These are phyloP conservation scores for Crepidodera aurea DNA, from an alignment of 2,888 invertebrate genomes.

Conservation along the genomic window DNA sequence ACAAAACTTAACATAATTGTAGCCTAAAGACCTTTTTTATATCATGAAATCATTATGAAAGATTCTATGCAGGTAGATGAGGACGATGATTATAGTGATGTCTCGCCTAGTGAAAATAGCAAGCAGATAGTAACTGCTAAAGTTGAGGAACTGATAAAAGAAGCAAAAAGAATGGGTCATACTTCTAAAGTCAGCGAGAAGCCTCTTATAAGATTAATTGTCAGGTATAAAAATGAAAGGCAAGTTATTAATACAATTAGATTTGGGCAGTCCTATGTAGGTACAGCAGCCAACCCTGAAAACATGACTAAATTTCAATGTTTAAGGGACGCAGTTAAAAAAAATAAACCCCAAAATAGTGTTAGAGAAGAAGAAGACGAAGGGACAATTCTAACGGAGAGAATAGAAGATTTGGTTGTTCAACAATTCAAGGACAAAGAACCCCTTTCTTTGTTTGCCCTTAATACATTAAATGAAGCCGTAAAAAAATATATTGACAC, in stretches of 20 bases:
- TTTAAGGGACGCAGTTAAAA: too few species aligned
- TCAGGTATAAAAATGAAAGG: slow-evolving; percentile 79
- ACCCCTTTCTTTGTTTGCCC: slow-evolving; percentile 74
- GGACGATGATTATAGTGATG: slow-evolving; percentile 51
- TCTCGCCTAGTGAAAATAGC: slow-evolving; percentile 50
- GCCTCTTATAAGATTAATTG: slow-evolving; percentile 81
- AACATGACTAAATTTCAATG: slow-evolving; percentile 72
- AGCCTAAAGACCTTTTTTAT: slow-evolving; percentile 92
- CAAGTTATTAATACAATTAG: slow-evolving; percentile 79
- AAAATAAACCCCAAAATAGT: too few species aligned
- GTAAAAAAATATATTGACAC: slow-evolving; percentile 75
- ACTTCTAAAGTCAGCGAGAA: slow-evolving; percentile 28
- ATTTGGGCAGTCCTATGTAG: slow-evolving; percentile 79
- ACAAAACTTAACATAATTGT: too few species aligned
- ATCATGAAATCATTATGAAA: slow-evolving; percentile 73
- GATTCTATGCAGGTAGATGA: slow-evolving; percentile 56
- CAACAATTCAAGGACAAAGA: slow-evolving; percentile 70
- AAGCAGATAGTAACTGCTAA: slow-evolving; percentile 66
- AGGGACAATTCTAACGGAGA: slow-evolving; percentile 37
- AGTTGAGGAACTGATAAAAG: slow-evolving; percentile 68
- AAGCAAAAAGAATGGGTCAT: slow-evolving; percentile 60
- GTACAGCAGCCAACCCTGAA: slow-evolving; percentile 83
- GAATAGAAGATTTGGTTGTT: slow-evolving; percentile 70
- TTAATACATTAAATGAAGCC: slow-evolving; percentile 80
- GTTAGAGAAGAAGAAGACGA: slow-evolving; percentile 39